Base-by-base conservation (phyloP, 2,888 invertebrate genomes). In the Synergus gifuensis region DNA sequence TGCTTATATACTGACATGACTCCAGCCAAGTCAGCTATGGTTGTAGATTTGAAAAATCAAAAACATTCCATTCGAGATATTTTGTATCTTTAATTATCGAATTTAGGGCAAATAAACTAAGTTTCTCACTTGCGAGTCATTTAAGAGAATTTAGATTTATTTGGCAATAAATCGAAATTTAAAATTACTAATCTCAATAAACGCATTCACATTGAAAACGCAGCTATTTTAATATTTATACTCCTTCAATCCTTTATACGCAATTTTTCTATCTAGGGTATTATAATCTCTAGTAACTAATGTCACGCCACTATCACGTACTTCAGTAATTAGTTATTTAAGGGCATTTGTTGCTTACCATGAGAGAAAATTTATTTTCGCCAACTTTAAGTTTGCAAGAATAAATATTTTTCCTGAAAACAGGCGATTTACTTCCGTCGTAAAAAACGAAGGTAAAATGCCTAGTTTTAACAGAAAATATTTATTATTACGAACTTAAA, bases 101-200 rank as follows among this genome's bases (percentile, higher is more conserved):
- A 46, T 49, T 49, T 69, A n/a, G 4, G 69, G 49, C 69, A 69
- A 69, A 69, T 69, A 49, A 49, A 69, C 22, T 69, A 28, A 18
- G 28, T 54, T 73, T 73, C 49, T 36, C 9, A 46, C 8, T 36
- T 28, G 16, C 66, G 42, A 11, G 18, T 9, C 42, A 42, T 9
- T 54, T 49, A 36, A 4, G 22, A 49, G 46, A 73, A n/a, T 54
- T 73, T n/a, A 3, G 36, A 58, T 73, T 73, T 36, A 73, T 73
- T 73, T 73, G 54, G 11, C 40, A 73, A 12, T 58, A 36, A 54
- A 54, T 54, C 28, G 54, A 40, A 14, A 28, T 36, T 36, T 16
- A 40, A 54, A 36, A 12, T 36, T 54, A 73, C 67, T 73, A 36
- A 28, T 73, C 46, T 73, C 22, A 44, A 22, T 67, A 22, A n/a